Evolutionary conservation across 2,113 vertebrate species (phyloP), one percentile per base, ranked within the genome.

Genomic region (Poeciliopsis occidentalis): DNA sequence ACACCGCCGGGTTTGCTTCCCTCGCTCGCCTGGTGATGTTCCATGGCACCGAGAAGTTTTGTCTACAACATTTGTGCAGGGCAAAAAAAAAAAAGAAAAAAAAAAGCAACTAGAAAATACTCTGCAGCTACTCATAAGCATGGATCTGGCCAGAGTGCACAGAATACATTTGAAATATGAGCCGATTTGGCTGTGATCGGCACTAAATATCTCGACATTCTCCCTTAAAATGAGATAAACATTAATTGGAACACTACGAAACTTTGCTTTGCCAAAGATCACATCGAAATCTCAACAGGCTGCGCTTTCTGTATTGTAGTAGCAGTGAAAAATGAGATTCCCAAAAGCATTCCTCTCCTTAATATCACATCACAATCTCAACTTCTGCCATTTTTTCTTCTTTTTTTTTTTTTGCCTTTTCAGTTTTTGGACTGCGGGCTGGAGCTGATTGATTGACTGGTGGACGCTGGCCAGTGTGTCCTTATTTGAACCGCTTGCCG

Each of bases 391-490:
- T 82, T 15, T 15, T 41, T 13, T 39, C 0, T 39, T 1, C 4
- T 41, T 41, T 4, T 73, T 74, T 34, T 68, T 74, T 30, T 73
- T 74, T 37, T 37, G 34, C 34, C 76, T 86, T 83, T 78, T 84
- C 75, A 60, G 75, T 68, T 72, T 30, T 73, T 74, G 62, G 62
- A 82, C 81, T 70, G 76, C 34, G 39, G 75, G 57, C 77, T 66
- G 73, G 57, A 69, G 79, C 67, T 78, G 82, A 89, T 85, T 83
- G 87, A 87, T 73, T 83, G 89, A 82, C 71, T 80, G 37, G 17
- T 88, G 92, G 91, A 87, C 37, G 67, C 51, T 62, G 75, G 87
- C 91, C 92, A 89, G 76, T 15, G 83, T 76, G 86, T 93, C 93
- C 93, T 91, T 75, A 34, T 60, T 37, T 93, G 88, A 94, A 93